Conservation (phyloP, 2,113 vertebrate genomes). For the Plecotus auritus region DNA sequence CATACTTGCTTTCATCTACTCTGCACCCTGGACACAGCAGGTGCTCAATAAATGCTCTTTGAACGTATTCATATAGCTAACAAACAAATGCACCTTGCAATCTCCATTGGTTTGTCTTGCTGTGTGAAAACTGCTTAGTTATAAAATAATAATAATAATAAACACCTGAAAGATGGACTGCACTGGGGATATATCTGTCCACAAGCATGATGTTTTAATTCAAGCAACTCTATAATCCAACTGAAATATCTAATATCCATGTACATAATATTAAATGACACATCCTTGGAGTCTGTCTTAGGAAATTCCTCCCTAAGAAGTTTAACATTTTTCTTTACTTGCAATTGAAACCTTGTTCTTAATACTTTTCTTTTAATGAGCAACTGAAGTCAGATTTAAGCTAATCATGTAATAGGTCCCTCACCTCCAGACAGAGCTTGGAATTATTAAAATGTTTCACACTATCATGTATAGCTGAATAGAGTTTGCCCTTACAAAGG, state of each 20-base stretch:
- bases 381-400: constrained; percentile 50
- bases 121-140: background rate
- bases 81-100: background rate
- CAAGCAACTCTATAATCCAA: background rate
- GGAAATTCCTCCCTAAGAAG: constrained; percentile 39
- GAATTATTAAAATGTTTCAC: constrained; percentile 56
- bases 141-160: background rate
- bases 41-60: background rate
- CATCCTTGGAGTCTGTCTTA: constrained; percentile 12
- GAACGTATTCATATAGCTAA: background rate
- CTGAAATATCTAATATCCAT: constrained; percentile 42
- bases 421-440: background rate
- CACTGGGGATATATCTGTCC: background rate
- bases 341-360: constrained; percentile 20
- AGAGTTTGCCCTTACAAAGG: background rate
- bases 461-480: background rate
- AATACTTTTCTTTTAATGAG: constrained; percentile 67
- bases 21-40: background rate
- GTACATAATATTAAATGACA: constrained; percentile 11
- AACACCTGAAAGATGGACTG: background rate
- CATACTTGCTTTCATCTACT: background rate
- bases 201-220: constrained; percentile 49
- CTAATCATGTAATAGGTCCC: background rate
- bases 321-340: constrained; percentile 58
- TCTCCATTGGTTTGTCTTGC: background rate